Base-by-base conservation (phyloP, 2,888 invertebrate genomes). In the Erebia aethiops region DNA sequence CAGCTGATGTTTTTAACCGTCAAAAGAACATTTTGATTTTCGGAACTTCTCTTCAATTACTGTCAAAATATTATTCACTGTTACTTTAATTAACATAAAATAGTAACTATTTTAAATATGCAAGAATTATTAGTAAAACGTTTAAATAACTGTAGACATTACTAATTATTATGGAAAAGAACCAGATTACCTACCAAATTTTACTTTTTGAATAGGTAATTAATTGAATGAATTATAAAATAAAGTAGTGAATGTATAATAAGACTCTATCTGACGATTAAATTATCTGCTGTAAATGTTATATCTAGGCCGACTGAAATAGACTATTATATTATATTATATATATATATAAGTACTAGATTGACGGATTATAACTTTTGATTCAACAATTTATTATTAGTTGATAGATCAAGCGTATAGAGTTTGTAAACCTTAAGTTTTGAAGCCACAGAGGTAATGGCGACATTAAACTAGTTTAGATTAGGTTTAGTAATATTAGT, bases 231-330 rank as follows among this genome's bases (percentile, higher is more conserved):
- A 35, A 35, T 26, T 26, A 35, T 7, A 35, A 35, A 35, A 35
- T 5, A 7, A 35, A 35, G 7, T 7, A 35, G 7, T 35, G 35
- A 7, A 35, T 35, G 7, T 35, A 35, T 35, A 46, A 11, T 9
- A 9, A 8, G n/a, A 2, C 2, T 52, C 52, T 16, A 52, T 11
- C 35, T 65, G 54, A 54, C 54, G 54, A 65, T 65, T 64, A 35
- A 41, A 41, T 26, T 13, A 54, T 54, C 13, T 21, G 54, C 41
- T 41, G 7, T 57, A 8, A 66, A n/a, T n/a, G 49, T 51, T 51
- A 49, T 26, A 60, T 43, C 65, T 74, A 72, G 74, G 74, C 74
- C 72, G 74, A 74, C 61, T 60, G 26, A 46, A 64, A 46, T 58
- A 51, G 54, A 57, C 26, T 14, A 60, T n/a, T n/a, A n/a, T n/a